Conservation (phyloP, 2,113 vertebrate species). For the Catagonus wagneri region DNA sequence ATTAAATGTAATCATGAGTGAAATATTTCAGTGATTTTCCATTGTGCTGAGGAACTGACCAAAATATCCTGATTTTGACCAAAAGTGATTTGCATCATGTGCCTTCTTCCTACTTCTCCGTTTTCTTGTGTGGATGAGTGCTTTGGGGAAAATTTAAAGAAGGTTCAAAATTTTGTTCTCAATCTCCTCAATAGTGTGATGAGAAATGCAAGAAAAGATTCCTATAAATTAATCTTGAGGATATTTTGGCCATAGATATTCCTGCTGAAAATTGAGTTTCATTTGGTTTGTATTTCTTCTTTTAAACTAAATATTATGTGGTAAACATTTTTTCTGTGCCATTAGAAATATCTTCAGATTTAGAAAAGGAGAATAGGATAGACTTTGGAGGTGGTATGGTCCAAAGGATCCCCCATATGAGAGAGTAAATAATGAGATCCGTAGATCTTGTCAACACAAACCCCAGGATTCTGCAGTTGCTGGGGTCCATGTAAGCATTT, state of each 20-base stretch:
- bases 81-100: neutral
- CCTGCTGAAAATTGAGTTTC: neutral
- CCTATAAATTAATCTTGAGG: neutral
- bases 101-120: neutral
- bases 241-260: neutral
- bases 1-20: neutral
- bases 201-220: neutral
- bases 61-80: neutral
- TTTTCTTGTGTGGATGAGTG: neutral
- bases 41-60: neutral
- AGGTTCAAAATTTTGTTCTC: neutral
- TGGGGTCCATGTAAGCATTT: neutral
- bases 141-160: neutral
- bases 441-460: constrained; percentile 5
- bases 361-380: neutral
- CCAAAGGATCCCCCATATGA: neutral
- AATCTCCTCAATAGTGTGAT: neutral
- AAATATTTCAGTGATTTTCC: constrained; percentile 22
- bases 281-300: neutral
- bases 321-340: neutral
- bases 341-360: neutral
- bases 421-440: neutral
- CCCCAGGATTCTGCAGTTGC: neutral
- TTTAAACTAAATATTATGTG: neutral
- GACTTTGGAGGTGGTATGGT: neutral